Base-by-base conservation (phyloP, 2,113 vertebrate genomes). In the Mandrillus leucophaeus region DNA sequence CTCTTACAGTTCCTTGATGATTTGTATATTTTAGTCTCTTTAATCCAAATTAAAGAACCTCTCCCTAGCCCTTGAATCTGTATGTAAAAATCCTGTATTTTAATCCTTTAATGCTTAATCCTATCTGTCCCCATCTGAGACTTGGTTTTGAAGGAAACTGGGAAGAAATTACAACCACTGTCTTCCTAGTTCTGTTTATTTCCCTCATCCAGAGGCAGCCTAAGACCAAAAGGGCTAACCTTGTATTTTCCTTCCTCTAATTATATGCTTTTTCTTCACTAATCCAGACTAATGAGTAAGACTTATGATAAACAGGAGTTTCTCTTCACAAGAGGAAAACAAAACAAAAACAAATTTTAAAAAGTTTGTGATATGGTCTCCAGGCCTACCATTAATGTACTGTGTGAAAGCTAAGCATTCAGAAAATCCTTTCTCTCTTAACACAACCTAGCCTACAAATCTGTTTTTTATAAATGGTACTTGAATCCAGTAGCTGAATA, bases 231-330 rank as follows among this genome's bases (percentile, higher is more conserved):
- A 66, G 23, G 32, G 22, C 20, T 25, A 73, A 10, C 3, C 14
- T 66, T 73, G n/a, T 48, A 38, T 88, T 83, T 97, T 97, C n/a
- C 40, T 70, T 78, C 50, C 13, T 88, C 27, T 59, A 81, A 64
- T 87, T 72, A 83, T 78, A 38, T 35, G 32, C 27, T n/a, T 94
- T 93, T 88, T 59, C 55, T 40, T 88, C 38, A 27, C 38, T 50
- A 27, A 16, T 85, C 32, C 27, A 48, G n/a, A 16, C 18, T 85
- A 32, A 72, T 82, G 25, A 32, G 52, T 66, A 38, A 82, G 40
- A 61, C 18, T 45, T 59, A 17, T 0, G 6, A 64, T 73, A 10
- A 16, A 13, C 8, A 40, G 18, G 16, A 88, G 35, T 93, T 97
- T 75, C 3, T 64, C 43, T 50, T 45, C 0, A 66, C 30, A 81